Evolutionary conservation across 2,113 vertebrate species (phyloP).

Genomic region (Uropsilus gracilis): DNA sequence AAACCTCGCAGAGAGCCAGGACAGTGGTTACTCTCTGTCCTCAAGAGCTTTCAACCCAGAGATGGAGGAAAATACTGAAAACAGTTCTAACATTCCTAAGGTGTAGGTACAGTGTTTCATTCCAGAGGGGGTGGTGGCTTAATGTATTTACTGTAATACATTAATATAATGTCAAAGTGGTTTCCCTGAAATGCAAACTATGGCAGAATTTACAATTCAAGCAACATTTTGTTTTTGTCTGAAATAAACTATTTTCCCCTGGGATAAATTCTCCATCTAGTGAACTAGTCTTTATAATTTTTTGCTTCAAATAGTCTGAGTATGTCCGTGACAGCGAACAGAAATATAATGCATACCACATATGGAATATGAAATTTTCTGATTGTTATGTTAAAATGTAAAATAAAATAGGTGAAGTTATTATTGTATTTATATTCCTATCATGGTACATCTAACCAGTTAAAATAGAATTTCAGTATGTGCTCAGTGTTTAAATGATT

Average conservation of each 20-base stretch:
- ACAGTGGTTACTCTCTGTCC: not conserved
- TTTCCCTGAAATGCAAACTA: constrained; percentile 11
- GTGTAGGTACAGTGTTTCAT: not conserved
- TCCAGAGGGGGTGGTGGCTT: not conserved
- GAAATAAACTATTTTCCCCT: not conserved
- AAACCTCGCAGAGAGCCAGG: not conserved
- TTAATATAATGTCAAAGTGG: not conserved
- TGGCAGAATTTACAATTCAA: not conserved
- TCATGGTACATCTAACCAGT: not conserved
- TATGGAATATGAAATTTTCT: not conserved
- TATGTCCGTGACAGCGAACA: not conserved
- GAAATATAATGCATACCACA: not conserved
- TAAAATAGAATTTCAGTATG: not conserved
- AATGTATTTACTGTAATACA: not conserved
- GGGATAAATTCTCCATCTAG: not conserved
- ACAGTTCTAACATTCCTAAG: not conserved
- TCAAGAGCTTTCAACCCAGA: not conserved
- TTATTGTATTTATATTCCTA: not conserved
- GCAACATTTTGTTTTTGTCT: not conserved
- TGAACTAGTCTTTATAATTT: not conserved
- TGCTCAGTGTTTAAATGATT: not conserved
- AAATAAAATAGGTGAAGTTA: not conserved
- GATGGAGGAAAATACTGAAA: not conserved
- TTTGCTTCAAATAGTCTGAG: not conserved
- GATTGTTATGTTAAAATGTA: not conserved